Evolutionary conservation across 2,797 vertebrate species (phyloP).

Genomic region (Antrozous pallidus): DNA sequence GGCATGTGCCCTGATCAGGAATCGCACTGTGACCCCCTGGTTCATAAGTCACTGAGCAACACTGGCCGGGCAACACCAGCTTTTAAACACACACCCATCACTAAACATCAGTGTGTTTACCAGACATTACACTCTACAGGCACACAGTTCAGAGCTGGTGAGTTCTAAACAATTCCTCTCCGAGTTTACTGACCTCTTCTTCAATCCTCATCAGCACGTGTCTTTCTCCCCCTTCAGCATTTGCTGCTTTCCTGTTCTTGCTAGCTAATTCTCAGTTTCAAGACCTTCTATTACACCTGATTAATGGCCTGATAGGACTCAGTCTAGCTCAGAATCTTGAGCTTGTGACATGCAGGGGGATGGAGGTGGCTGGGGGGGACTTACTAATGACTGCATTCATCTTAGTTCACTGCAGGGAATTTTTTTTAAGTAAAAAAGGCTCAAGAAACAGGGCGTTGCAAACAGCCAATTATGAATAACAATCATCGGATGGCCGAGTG

Average conservation of each 20-base stretch:
- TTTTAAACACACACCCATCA: not conserved
- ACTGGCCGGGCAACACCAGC: not conserved
- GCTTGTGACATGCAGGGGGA: constrained; percentile 78
- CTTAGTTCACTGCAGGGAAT: constrained; percentile 71
- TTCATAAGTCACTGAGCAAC: no score
- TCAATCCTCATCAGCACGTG: not conserved
- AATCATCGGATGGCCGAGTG: not conserved
- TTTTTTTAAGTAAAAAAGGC: constrained; percentile 59
- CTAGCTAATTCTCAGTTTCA: constrained; percentile 51
- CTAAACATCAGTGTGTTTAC: not conserved
- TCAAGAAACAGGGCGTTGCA: constrained; percentile 10
- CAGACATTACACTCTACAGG: not conserved
- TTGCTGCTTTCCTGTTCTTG: not conserved
- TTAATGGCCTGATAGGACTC: constrained; percentile 79
- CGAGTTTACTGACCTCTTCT: not conserved
- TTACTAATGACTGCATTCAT: constrained; percentile 74
- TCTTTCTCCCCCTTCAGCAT: not conserved
- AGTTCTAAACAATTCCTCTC: not conserved
- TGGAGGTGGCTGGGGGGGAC: constrained; percentile 4
- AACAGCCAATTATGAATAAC: constrained; percentile 71
- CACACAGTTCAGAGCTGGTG: not conserved
- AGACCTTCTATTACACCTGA: constrained; percentile 75
- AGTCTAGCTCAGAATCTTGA: constrained; percentile 80
- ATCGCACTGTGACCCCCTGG: no score
- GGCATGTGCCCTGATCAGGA: no score